These are phyloP conservation scores for Drosophila ogumai DNA, from an alignment of 1,140 invertebrate species.

Conservation along the genomic window DNA sequence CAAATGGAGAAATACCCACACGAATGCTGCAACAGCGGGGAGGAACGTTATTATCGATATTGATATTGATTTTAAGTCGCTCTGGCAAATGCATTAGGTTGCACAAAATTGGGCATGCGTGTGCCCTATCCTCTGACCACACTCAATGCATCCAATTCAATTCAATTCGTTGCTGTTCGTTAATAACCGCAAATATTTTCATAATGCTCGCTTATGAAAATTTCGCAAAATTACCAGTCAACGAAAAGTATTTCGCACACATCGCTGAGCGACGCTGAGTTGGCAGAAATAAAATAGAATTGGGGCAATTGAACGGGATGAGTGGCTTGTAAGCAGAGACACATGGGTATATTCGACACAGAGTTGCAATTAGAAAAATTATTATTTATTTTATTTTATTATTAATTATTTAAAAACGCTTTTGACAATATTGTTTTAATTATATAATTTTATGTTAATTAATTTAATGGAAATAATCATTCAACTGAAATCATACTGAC, in stretches of 20 bases:
- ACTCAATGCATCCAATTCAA: conserved; percentile 38
- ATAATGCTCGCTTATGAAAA: conserved; percentile 46
- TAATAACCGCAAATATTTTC: conserved; percentile 54
- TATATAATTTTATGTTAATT: not conserved
- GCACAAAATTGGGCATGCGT: conserved; percentile 3
- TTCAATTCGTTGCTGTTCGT: conserved; percentile 42
- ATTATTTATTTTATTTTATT: too few species aligned
- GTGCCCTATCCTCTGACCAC: not conserved
- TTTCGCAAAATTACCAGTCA: conserved; percentile 35
- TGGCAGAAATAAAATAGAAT: conserved; percentile 44
- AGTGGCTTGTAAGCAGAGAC: not conserved
- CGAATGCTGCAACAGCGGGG: conserved; percentile 14
- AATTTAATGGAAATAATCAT: not conserved
- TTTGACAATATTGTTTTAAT: not conserved
- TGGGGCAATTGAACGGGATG: conserved; percentile 4
- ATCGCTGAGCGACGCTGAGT: conserved; percentile 40
- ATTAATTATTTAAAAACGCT: not conserved
- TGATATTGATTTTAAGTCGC: conserved; percentile 49
- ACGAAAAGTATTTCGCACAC: conserved; percentile 39
- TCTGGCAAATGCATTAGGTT: conserved; percentile 44
- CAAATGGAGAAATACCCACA: conserved; percentile 31
- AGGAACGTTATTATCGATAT: conserved; percentile 46
- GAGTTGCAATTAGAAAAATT: not conserved
- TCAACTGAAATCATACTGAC: too few species aligned
- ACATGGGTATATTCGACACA: not conserved